phyloP scores from a whole-genome alignment of 2,797 vertebrate genomes.

The Sylvilagus floridanus region DNA sequence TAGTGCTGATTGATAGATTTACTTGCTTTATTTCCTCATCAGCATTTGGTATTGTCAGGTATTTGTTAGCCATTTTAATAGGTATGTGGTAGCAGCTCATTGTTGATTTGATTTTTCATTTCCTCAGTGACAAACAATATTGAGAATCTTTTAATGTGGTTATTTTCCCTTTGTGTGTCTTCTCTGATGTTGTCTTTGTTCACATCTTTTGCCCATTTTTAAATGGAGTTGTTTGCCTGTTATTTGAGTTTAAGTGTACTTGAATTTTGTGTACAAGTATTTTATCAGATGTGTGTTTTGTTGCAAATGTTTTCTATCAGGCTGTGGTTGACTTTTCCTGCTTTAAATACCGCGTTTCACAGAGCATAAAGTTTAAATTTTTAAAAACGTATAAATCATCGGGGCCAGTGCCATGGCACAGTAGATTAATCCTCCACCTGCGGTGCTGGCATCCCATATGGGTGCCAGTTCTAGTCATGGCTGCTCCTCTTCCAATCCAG shows the following conservation, averaged over 20 bases:
- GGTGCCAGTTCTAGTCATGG: too few species aligned
- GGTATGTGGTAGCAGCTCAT: background rate
- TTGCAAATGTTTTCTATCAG: background rate
- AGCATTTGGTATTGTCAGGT: background rate
- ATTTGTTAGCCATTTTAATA: background rate
- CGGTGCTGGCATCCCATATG: too few species aligned
- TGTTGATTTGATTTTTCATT: constrained; percentile 6
- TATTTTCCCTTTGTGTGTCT: background rate
- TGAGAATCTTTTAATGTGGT: background rate
- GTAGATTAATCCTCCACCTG: too few species aligned
- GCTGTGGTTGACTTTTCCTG: background rate
- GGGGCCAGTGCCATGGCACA: too few species aligned
- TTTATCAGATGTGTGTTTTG: background rate
- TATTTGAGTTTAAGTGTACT: background rate
- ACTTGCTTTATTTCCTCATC: background rate
- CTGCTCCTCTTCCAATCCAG: too few species aligned
- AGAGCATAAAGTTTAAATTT: background rate
- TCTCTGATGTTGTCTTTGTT: background rate
- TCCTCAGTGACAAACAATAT: background rate
- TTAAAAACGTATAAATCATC: too few species aligned
- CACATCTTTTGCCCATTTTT: background rate
- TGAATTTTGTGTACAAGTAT: background rate
- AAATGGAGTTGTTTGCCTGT: background rate
- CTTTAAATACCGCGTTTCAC: background rate
- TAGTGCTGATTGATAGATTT: background rate